phyloP scores from a whole-genome alignment of 2,113 vertebrate species.

The Lepus timidus region DNA sequence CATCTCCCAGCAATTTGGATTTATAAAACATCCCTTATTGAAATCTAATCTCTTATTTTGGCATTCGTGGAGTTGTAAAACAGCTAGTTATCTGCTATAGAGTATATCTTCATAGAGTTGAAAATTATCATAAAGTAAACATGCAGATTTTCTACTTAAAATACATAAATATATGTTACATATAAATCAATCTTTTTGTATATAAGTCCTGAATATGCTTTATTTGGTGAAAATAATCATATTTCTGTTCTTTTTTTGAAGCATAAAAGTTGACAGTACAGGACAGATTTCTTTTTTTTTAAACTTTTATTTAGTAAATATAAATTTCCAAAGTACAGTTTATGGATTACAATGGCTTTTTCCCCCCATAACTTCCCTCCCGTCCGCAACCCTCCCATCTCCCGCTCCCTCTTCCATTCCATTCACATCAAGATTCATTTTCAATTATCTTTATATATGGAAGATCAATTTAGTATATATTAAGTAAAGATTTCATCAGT shows the following conservation, averaged over 20 bases:
- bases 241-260: not conserved
- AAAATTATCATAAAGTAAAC: not conserved
- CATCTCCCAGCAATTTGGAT: slow-evolving; percentile 27
- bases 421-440: too few relatives aligned
- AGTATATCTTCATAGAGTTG: slow-evolving; percentile 16
- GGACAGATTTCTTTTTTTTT: too few relatives aligned
- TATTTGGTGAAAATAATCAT: slow-evolving; percentile 29
- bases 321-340: too few relatives aligned
- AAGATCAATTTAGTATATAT: too few relatives aligned
- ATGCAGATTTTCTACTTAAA: not conserved
- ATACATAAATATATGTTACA: not conserved
- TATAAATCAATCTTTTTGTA: not conserved
- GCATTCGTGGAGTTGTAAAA: not conserved
- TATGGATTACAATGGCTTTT: too few relatives aligned
- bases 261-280: too few relatives aligned
- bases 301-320: too few relatives aligned
- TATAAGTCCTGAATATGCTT: slow-evolving; percentile 48
- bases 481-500: too few relatives aligned
- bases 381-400: too few relatives aligned
- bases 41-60: not conserved
- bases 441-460: too few relatives aligned
- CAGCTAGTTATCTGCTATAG: not conserved
- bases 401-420: too few relatives aligned
- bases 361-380: too few relatives aligned
- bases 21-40: not conserved